Conservation (phyloP, 2,888 invertebrate species). For the Emesis castigata region DNA sequence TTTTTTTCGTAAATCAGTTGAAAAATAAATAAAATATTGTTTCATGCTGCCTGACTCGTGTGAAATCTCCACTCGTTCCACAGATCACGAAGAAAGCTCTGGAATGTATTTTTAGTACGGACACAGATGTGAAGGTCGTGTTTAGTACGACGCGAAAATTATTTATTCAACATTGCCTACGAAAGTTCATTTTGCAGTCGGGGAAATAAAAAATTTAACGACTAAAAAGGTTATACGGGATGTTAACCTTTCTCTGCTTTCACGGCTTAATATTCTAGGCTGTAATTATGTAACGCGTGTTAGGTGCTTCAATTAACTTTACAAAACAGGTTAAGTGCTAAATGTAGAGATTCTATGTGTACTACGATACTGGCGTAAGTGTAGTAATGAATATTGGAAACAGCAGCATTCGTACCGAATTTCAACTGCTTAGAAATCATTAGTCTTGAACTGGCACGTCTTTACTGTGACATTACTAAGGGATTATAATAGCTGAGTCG, state of each 20-base stretch:
- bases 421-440: not conserved
- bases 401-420: not conserved
- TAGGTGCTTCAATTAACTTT: not conserved
- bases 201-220: slow-evolving; percentile 1
- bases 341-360: not conserved
- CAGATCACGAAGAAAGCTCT: not conserved
- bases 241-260: not conserved
- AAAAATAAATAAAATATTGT: not conserved
- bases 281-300: not conserved
- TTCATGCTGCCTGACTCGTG: not conserved
- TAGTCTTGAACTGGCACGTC: not conserved
- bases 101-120: slow-evolving; percentile 55
- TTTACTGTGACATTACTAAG: too few species aligned
- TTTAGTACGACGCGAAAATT: slow-evolving; percentile 78
- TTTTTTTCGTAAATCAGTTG: not conserved
- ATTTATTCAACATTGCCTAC: slow-evolving; percentile 80
- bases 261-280: not conserved
- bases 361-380: not conserved
- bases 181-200: slow-evolving; percentile 64
- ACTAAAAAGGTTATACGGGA: not conserved
- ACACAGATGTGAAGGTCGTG: slow-evolving; percentile 83
- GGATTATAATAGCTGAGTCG: too few species aligned
- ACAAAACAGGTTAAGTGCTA: not conserved
- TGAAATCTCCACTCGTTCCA: not conserved
- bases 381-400: not conserved